A percentile compares a stretch with the other conserved stretches of the same genome.
Evolutionary conservation across 2,797 vertebrate genomes (phyloP).

Genomic region (Enteromius afrohamiltoni): DNA sequence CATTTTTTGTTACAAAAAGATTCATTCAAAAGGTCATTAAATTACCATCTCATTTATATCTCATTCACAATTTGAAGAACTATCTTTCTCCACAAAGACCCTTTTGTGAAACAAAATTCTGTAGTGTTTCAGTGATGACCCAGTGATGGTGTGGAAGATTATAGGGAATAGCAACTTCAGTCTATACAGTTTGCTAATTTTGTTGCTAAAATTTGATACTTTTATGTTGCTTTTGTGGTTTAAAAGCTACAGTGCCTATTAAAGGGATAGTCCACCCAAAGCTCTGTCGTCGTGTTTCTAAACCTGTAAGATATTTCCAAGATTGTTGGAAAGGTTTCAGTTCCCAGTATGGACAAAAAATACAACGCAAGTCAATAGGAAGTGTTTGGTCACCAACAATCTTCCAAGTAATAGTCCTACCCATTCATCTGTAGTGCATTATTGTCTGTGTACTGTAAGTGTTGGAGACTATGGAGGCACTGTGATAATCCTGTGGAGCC

Average conservation of each 20-base stretch:
- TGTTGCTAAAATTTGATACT: neutral
- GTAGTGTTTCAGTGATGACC: neutral
- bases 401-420: neutral
- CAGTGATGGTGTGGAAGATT: neutral
- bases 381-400: neutral
- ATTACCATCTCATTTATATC: neutral
- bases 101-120: neutral
- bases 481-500: conserved; percentile 20
- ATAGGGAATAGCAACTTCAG: neutral
- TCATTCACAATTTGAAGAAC: too few species aligned
- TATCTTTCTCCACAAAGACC: too few species aligned
- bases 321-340: neutral
- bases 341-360: neutral
- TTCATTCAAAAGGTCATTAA: too few species aligned
- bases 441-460: neutral
- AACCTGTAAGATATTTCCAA: neutral
- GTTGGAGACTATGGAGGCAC: neutral
- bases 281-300: neutral
- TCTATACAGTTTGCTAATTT: neutral
- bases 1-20: neutral
- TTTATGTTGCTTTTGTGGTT: neutral
- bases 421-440: neutral
- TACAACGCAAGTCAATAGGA: neutral
- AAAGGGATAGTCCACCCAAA: neutral
- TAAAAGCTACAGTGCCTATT: neutral